Conservation (phyloP, 2,888 invertebrate genomes). For the Rhaphigaster nebulosa region DNA sequence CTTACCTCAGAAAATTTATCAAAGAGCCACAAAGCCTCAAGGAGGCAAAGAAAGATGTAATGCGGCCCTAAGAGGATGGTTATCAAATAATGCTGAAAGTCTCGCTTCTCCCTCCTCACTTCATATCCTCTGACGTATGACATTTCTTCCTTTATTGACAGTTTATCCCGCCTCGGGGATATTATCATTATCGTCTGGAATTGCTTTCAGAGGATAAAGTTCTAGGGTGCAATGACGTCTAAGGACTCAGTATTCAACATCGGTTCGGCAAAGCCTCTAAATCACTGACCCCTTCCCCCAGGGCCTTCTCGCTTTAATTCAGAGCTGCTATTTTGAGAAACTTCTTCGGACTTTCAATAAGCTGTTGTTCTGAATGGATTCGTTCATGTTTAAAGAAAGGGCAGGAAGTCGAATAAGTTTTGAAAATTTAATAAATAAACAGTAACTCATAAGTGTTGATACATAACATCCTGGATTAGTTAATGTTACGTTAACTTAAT, state of each 20-base stretch:
- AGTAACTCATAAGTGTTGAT: not conserved
- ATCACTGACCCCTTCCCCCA: not conserved
- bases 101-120: not conserved
- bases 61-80: not conserved
- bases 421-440: not conserved
- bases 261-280: not conserved
- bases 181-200: not conserved
- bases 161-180: not conserved
- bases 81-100: constrained; percentile 24
- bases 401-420: not conserved
- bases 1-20: not conserved
- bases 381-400: not conserved
- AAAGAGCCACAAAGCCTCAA: not conserved
- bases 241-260: not conserved
- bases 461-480: not conserved
- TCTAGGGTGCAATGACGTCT: not conserved
- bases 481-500: no score
- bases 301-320: not conserved
- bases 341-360: not conserved
- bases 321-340: not conserved
- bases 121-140: not conserved
- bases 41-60: constrained; percentile 6
- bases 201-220: not conserved
- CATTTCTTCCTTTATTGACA: constrained; percentile 42
- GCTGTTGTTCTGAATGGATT: not conserved